Conservation (phyloP, 2,113 vertebrate species). For the Arizona elegans region DNA sequence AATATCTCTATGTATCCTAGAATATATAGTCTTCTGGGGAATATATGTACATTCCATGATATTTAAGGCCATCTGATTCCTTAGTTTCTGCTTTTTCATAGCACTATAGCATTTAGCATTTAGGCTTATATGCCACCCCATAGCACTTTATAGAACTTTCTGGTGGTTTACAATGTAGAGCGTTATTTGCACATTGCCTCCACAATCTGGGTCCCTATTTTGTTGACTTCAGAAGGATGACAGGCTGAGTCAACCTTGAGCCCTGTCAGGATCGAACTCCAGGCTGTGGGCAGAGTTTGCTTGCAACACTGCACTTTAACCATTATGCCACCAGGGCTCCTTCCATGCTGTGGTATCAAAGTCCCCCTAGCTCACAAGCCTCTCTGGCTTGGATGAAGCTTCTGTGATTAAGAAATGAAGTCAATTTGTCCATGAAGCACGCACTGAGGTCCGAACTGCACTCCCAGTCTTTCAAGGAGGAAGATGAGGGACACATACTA, state of each 20-base stretch:
- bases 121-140: too few species aligned
- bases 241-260: too few species aligned
- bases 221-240: too few species aligned
- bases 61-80: slow-evolving; percentile 66
- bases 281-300: too few species aligned
- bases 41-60: slow-evolving; percentile 52
- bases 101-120: too few species aligned
- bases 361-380: slow-evolving; percentile 43
- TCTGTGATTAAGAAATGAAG: not conserved
- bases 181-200: too few species aligned
- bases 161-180: too few species aligned
- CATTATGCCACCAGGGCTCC: too few species aligned
- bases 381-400: slow-evolving; percentile 26
- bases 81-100: slow-evolving; percentile 51
- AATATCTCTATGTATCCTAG: slow-evolving; percentile 5
- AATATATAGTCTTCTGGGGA: slow-evolving; percentile 39
- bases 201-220: too few species aligned
- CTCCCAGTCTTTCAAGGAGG: not conserved
- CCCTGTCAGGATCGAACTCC: too few species aligned
- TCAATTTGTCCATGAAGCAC: slow-evolving; percentile 8
- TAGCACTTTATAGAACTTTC: too few species aligned
- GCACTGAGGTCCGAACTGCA: not conserved
- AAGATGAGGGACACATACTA: not conserved
- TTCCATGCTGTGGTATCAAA: slow-evolving; percentile 45
- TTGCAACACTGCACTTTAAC: too few species aligned